Base-by-base conservation (phyloP, 2,113 vertebrate species). In the Corvus cornix region DNA sequence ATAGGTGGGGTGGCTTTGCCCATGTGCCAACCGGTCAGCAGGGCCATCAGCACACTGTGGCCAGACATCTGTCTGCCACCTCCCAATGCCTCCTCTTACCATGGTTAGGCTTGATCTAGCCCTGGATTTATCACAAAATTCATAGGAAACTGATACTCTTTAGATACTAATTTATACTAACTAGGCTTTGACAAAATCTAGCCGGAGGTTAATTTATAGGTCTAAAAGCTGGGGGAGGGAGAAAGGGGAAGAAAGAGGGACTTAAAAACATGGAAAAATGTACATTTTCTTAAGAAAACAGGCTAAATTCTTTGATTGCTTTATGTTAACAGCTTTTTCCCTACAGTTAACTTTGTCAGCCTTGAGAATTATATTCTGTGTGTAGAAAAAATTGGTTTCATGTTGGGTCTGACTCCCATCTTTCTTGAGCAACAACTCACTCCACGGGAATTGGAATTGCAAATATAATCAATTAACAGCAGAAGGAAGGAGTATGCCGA, bases 11-110 rank as follows among this genome's bases (percentile, higher is more conserved):
- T 56, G 52, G 41, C 58, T 84, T 88, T 0, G 4, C 30, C 20
- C 5, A 5, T 1, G 10, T 23, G 58, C 64, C 2, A 5, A 9
- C 53, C 13, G 17, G 30, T 52, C 2, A 4, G 26, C 43, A 31
- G 28, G 59, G 48, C 43, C 49, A 26, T 11, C 10, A 16, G 27
- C n/a, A 26, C 7, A 2, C 48, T 46, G 27, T 14, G 22, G 56
- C 22, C 56, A 46, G 16, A 31, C 5, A 18, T 19, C 10, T 10
- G 20, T 33, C 94, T 72, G 68, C 58, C 17, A 23, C 30, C 23
- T 52, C 33, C n/a, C 44, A 26, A 5, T 19, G 18, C 33, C 27
- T 43, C 30, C 46, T 43, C 70, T 41, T 39, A 18, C 4, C 18
- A 62, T 10, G 16, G 23, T 26, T 55, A 27, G 62, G 28, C 44